Base-by-base conservation (phyloP, 2,797 vertebrate species). In the Otus scops region DNA sequence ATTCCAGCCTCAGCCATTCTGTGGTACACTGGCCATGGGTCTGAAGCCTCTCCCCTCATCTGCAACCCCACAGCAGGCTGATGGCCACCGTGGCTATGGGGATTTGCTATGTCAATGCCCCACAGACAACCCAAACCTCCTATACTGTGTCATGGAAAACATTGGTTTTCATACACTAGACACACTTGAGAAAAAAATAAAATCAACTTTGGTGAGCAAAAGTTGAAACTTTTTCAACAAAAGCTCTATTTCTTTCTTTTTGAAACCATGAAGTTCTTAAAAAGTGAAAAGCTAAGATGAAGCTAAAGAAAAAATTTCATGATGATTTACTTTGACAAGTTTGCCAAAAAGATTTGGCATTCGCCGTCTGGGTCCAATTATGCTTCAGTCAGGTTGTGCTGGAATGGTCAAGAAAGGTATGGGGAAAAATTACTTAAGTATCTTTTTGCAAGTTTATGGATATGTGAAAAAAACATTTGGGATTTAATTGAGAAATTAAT, bases 41-140 rank as follows among this genome's bases (percentile, higher is more conserved):
- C 38, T 76, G 54, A 89, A 87, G 5, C 15, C 4, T 56, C 54
- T 53, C 17, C 32, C 22, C 5, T 48, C 5, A 0, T 27, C 30
- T 47, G 20, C 16, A 14, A 28, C 1, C 0, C 9, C 28, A 5
- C 9, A 47, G 13, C 20, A 74, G 26, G 5, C 18, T 75, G 45
- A n/a, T 2, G 3, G n/a, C 9, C 36, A 24, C 41, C 26, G 34
- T n/a, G 38, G 11, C 19, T 74, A 9, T 0, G 1, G 22, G 7
- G 7, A 4, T 60, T 51, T 60, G 9, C 27, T 67, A 11, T 67
- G 34, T 4, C 54, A 39, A 28, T 68, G 19, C 16, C 19, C 22
- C 22, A 61, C 27, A 61, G 22, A 36, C 3, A 45, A 45, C 43
- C 20, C 19, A 45, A 21, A 45, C 43, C 6, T 85, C 32, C 60